phyloP scores from a whole-genome alignment of 2,797 vertebrate genomes.

The Danio tinwini region DNA sequence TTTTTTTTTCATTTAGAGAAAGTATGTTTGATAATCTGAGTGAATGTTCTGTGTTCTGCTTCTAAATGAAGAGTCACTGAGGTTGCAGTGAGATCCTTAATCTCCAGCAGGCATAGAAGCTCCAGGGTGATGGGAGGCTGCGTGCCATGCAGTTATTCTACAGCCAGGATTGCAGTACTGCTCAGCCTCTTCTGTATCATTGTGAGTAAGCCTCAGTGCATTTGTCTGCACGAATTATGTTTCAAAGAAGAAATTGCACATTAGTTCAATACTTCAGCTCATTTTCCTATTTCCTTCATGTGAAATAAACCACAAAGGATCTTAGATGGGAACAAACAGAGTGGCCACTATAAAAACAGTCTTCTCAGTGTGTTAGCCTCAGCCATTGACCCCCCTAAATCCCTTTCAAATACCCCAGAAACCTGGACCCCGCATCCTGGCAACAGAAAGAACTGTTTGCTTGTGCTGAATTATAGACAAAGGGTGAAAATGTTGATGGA shows the following conservation, averaged over 20 bases:
- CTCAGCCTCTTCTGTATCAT: not conserved
- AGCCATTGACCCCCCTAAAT: conserved; percentile 32
- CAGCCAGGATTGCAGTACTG: not conserved
- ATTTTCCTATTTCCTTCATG: not conserved
- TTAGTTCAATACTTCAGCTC: not conserved
- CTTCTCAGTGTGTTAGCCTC: not conserved
- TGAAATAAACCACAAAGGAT: not conserved
- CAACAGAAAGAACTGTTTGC: conserved; percentile 44
- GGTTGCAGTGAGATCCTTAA: not conserved
- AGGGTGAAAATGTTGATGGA: conserved; percentile 25
- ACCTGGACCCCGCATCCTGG: conserved; percentile 34
- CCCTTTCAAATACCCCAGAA: conserved; percentile 22
- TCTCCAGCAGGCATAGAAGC: not conserved
- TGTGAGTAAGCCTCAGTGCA: not conserved
- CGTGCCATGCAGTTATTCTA: conserved; percentile 16
- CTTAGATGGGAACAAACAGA: not conserved
- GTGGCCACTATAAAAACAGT: not conserved
- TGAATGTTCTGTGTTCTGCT: not conserved
- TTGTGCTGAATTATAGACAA: conserved; percentile 49
- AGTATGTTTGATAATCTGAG: not conserved
- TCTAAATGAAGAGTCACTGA: not conserved
- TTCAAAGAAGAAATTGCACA: not conserved
- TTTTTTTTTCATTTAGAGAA: not conserved
- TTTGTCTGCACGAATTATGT: not conserved
- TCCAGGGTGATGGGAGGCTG: conserved; percentile 4